Evolutionary conservation across 2,113 vertebrate genomes (phyloP).

Genomic region (Sceloporus undulatus): DNA sequence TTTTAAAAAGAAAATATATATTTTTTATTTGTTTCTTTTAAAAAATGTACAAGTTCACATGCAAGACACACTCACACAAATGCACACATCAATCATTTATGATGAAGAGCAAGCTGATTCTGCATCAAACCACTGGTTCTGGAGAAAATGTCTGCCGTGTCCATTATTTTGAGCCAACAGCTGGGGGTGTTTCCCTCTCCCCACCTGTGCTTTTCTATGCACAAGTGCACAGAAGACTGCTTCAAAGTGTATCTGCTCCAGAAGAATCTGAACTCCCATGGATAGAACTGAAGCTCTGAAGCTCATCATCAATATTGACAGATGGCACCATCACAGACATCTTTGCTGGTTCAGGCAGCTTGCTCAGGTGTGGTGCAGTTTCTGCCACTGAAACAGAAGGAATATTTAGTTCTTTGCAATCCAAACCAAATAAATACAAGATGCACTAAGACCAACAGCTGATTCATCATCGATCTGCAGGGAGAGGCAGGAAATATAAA

Average conservation of each 20-base stretch:
- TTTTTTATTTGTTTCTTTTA: conserved; percentile 19
- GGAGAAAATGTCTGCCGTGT: background rate
- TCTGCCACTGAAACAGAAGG: conserved; percentile 68
- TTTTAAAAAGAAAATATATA: background rate
- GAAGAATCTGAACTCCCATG: conserved; percentile 74
- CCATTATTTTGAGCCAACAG: background rate
- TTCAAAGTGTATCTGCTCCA: conserved; percentile 80
- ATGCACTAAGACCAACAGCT: background rate
- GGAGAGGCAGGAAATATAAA: too few species aligned
- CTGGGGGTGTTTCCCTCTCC: background rate
- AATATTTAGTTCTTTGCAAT: conserved; percentile 37
- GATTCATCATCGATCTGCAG: background rate
- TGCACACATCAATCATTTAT: background rate
- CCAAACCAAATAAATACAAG: background rate
- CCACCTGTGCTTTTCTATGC: background rate
- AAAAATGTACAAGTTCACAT: conserved; percentile 14
- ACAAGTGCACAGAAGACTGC: accelerated
- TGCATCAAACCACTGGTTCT: conserved; percentile 35
- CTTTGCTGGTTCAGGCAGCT: conserved; percentile 43
- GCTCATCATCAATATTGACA: conserved; percentile 43
- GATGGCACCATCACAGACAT: conserved; percentile 76
- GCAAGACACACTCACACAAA: background rate
- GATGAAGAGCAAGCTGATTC: background rate
- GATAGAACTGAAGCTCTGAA: conserved; percentile 62
- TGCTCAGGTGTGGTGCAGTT: conserved; percentile 27